Evolutionary conservation across 2,888 invertebrate species (phyloP).

Genomic region (Pemphredon lugubris): DNA sequence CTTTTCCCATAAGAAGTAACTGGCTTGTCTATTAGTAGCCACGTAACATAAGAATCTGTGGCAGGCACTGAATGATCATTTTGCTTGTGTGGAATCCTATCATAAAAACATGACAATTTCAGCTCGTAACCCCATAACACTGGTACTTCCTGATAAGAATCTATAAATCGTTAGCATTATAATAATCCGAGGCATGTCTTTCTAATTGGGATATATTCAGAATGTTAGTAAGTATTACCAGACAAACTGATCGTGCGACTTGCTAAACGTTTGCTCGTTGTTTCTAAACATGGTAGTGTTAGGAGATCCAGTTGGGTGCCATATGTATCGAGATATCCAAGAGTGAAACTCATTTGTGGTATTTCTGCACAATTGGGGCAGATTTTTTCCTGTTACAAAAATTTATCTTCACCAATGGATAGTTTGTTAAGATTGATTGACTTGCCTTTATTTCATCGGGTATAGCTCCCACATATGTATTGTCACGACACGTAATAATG

Average conservation of each 20-base stretch:
- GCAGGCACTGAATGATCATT: conserved; percentile 5
- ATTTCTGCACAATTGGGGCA: conserved; percentile 37
- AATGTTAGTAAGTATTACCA: conserved; percentile 28
- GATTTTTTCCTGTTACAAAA: conserved; percentile 38
- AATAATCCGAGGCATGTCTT: not conserved
- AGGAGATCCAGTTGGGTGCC: conserved; percentile 47
- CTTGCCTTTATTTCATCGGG: conserved; percentile 44
- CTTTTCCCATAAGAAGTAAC: conserved; percentile 17
- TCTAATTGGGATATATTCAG: not conserved
- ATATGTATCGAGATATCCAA: conserved; percentile 50
- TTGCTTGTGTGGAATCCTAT: conserved; percentile 26
- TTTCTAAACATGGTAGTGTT: conserved; percentile 45
- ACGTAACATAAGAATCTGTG: conserved; percentile 27
- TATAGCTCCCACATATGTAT: conserved; percentile 47
- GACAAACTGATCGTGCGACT: conserved; percentile 53
- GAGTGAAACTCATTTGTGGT: conserved; percentile 48
- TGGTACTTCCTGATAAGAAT: conserved; percentile 49
- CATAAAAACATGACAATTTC: conserved; percentile 52
- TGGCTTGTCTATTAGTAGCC: conserved; percentile 48
- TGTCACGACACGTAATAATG: conserved; percentile 24
- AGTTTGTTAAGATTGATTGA: not conserved
- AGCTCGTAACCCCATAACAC: conserved; percentile 48
- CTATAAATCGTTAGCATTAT: conserved; percentile 20
- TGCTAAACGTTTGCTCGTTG: conserved; percentile 45
- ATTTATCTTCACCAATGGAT: not conserved